Base-by-base conservation (phyloP, 1,140 invertebrate species). In the Venturia canescens region DNA sequence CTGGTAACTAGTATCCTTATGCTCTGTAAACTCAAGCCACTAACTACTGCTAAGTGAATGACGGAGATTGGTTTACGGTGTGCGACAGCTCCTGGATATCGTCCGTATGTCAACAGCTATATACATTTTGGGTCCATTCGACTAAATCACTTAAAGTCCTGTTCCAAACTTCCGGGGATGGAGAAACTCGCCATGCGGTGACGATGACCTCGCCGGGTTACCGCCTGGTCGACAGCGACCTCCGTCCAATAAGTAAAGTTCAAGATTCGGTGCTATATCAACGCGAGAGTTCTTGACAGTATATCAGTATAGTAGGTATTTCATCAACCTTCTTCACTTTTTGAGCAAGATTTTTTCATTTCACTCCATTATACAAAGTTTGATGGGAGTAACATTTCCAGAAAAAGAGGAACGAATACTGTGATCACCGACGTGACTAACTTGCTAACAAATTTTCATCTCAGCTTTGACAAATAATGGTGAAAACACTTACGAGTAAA, bases 21-120 rank as follows among this genome's bases (percentile, higher is more conserved):
- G 27, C 71, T 27, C 63, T 50, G 48, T 60, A 81, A 76, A 75
- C 71, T 57, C 71, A 67, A 63, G 57, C 71, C 29, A 26, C 72
- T 70, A 81, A 81, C 80, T 81, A 81, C 72, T 75, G 63, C 16
- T 76, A 81, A 76, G 60, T 70, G 80, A 81, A 81, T 81, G 80
- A 76, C 80, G 80, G 27, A 76, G 63, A 81, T 81, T 81, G 80
- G 80, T 69, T 81, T 81, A 81, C 57, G 72, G 80, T 60, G 27
- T 76, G 66, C 63, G 80, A 60, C 72, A 80, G 60, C 60, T 63
- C 29, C 44, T 50, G 26, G 18, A 74, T 74, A 74, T 34, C 15
- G n/a, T 31, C 3, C 27, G 31, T 31, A 69, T 74, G 70, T 76
- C 63, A 31, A 72, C 18, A 53, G 50, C 34, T 44, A 76, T 57